Base-by-base conservation (phyloP, 2,888 invertebrate species). In the Cactoblastis cactorum region DNA sequence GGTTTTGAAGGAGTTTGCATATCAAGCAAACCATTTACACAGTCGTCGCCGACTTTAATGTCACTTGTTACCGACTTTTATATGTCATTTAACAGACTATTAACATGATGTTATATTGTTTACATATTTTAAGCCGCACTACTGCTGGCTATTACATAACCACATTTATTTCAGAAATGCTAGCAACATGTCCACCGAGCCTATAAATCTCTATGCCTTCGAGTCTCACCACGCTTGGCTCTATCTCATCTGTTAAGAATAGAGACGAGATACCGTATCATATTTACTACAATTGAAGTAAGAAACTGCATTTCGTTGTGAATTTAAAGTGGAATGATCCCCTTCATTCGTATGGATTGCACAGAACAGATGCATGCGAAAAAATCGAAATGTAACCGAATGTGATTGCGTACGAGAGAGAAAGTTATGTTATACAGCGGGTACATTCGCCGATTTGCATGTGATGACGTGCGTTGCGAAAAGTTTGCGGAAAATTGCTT, bases 371-470 rank as follows among this genome's bases (percentile, higher is more conserved):
- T 57, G 63, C 71, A 63, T 69, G 77, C 72, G 52, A 75, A 79
- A 77, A 75, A 78, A 71, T 73, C 79, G 75, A 79, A 79, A 77
- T 78, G 76, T 67, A 72, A 71, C 65, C 70, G 68, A 74, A 70
- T 72, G 68, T 59, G 71, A 70, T 78, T 77, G 74, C 80, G 77
- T 74, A 62, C 61, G 65, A 63, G 61, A 69, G 78, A 78, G 82
- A 83, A 83, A 83, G 82, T 80, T 67, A 61, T 62, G 69, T 61
- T 65, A 69, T 72, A 71, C 65, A 63, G 67, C 61, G 59, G 58
- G 69, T 63, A 69, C 71, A 70, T 72, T 75, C 67, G 64, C 62
- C 57, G 73, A 73, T 77, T 76, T 66, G 70, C 72, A 69, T 68
- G 69, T 61, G 69, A 62, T 78, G 78, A 76, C 74, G 77, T 68